Percentiles rank a stretch among this genome's conserved stretches.
Evolutionary conservation across 1,140 invertebrate species (phyloP).

Genomic region (Trinorchestia longiramus): DNA sequence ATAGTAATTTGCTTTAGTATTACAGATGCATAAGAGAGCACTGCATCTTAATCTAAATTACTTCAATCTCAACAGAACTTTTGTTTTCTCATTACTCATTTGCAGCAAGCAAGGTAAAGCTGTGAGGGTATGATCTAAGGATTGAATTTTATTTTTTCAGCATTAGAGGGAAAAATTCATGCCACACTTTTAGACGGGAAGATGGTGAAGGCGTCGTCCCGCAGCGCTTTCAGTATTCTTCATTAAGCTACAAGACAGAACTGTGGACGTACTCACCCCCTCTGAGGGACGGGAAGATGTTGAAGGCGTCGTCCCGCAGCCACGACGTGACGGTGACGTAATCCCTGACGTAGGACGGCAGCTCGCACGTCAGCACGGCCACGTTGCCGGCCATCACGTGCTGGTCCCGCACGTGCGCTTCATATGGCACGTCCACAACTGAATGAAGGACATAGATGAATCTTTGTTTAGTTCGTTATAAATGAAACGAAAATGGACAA

Average conservation of each 20-base stretch:
- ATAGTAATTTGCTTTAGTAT: too few species aligned
- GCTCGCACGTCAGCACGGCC: conserved; percentile 83
- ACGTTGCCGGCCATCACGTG: conserved; percentile 60
- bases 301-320: conserved; percentile 82
- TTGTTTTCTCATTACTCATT: too few species aligned
- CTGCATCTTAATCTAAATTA: too few species aligned
- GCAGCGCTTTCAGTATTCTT: conserved; percentile 71
- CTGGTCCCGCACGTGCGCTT: conserved; percentile 59
- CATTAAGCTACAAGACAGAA: not conserved
- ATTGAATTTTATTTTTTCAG: too few species aligned
- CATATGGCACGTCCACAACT: conserved; percentile 59
- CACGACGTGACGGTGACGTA: conserved; percentile 86
- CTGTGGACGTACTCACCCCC: conserved; percentile 75
- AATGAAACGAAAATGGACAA: too few species aligned
- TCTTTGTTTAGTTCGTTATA: not conserved
- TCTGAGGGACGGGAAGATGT: conserved; percentile 81
- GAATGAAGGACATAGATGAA: not conserved
- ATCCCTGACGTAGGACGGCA: conserved; percentile 85
- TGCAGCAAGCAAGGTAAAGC: too few species aligned
- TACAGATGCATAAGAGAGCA: too few species aligned
- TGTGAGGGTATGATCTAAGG: too few species aligned
- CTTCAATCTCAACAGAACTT: too few species aligned
- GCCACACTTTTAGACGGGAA: conserved; percentile 80
- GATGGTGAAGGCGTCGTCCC: conserved; percentile 82
- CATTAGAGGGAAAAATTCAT: conserved; percentile 71